These are phyloP conservation scores for Zygogramma bicolorata DNA, from an alignment of 2,888 invertebrate genomes.

Conservation along the genomic window DNA sequence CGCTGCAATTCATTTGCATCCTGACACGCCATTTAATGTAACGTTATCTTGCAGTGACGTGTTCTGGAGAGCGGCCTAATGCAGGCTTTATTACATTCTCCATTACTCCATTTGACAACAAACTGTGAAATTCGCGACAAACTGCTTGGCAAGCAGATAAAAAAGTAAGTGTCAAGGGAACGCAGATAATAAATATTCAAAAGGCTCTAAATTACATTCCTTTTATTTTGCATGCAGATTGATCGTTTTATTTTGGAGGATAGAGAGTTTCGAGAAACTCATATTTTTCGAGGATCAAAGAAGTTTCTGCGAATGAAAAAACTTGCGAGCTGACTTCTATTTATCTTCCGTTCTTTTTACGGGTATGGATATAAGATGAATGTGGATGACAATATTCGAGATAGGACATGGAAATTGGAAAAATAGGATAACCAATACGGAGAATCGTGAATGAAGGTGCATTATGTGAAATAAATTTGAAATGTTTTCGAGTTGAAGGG, in stretches of 20 bases:
- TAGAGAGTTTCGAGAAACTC: not conserved
- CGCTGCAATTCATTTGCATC: not conserved
- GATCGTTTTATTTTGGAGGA: slow-evolving; percentile 11
- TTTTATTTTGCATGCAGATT: slow-evolving; percentile 10
- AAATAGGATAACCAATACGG: not conserved
- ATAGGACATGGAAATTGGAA: not conserved
- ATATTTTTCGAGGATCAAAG: slow-evolving; percentile 5
- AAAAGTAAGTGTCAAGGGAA: slow-evolving; percentile 1
- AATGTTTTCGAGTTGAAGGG: not conserved
- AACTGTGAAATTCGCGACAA: not conserved
- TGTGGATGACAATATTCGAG: not conserved
- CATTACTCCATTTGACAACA: not conserved
- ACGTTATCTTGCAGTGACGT: not conserved
- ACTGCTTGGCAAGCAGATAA: slow-evolving; percentile 6
- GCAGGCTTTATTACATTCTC: not conserved
- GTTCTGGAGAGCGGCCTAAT: not conserved
- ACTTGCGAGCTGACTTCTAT: not conserved
- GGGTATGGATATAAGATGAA: not conserved
- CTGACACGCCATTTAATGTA: not conserved
- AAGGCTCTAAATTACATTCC: slow-evolving; percentile 1
- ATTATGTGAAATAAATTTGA: not conserved
- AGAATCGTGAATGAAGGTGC: not conserved
- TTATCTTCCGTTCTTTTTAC: slow-evolving; percentile 1
- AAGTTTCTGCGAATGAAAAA: not conserved
- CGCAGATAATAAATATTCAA: slow-evolving; percentile 10